phyloP scores from a whole-genome alignment of 35 echinoderm and acorn worm genomes.

The Lytechinus pictus region DNA sequence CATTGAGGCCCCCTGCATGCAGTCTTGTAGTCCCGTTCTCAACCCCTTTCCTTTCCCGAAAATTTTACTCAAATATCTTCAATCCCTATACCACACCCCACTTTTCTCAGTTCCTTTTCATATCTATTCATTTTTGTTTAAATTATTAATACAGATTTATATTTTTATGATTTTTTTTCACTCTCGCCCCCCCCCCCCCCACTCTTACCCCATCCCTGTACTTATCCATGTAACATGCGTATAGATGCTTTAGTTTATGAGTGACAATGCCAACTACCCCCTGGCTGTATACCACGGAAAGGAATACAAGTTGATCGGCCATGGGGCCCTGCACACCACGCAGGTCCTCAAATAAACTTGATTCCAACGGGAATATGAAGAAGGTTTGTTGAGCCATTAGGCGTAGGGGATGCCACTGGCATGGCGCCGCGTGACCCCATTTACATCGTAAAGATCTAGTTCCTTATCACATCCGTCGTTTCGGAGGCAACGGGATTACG shows the following conservation, averaged over 20 bases:
- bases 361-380: neutral
- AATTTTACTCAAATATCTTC: too few species aligned
- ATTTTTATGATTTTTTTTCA: neutral
- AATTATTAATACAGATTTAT: too few species aligned
- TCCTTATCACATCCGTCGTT: neutral
- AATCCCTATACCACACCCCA: too few species aligned
- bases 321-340: neutral
- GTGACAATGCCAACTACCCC: neutral
- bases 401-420: neutral
- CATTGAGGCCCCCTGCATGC: too few species aligned
- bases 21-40: too few species aligned
- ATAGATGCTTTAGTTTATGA: neutral
- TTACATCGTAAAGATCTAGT: neutral
- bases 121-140: too few species aligned
- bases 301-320: neutral
- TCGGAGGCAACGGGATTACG: neutral
- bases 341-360: constrained; percentile 2
- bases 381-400: constrained; percentile 17
- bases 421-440: neutral
- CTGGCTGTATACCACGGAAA: neutral
- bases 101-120: too few species aligned
- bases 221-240: neutral
- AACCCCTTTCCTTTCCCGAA: too few species aligned
- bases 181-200: too few species aligned
- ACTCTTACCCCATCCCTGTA: neutral